Percentiles rank a stretch among this genome's conserved stretches.
These are phyloP conservation scores for Nothobranchius furzeri DNA, from an alignment of 2,113 vertebrate genomes.

Conservation along the genomic window DNA sequence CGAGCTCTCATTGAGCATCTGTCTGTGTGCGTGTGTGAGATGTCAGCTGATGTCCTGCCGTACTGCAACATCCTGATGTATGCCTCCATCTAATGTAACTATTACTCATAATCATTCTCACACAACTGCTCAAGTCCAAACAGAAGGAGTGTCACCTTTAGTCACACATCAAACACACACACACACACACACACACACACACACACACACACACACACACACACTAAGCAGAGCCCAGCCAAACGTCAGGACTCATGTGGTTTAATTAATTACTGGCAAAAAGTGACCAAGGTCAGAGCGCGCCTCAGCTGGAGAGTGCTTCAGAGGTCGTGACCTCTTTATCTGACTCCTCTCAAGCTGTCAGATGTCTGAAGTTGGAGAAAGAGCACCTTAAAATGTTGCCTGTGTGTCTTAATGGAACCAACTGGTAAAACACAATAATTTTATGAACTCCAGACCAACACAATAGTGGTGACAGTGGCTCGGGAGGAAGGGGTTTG, in stretches of 20 bases:
- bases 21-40: constrained; percentile 23
- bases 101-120: constrained; percentile 15
- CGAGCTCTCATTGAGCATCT: constrained; percentile 39
- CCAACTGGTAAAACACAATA: constrained; percentile 8
- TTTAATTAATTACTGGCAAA: constrained; percentile 79
- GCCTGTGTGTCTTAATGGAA: background rate
- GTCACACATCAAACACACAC: background rate
- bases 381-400: constrained; percentile 36
- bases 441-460: too few relatives aligned
- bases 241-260: constrained; percentile 65
- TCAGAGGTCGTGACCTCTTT: constrained; percentile 63
- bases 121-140: background rate
- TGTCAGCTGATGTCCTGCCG: constrained; percentile 51
- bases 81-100: constrained; percentile 63
- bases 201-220: background rate
- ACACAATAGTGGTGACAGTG: background rate
- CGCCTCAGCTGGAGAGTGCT: constrained; percentile 56
- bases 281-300: constrained; percentile 73
- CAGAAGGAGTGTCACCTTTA: background rate
- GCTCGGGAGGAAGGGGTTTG: too few relatives aligned
- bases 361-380: constrained; percentile 53
- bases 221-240: constrained; percentile 9
- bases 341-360: constrained; percentile 49
- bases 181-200: constrained; percentile 21
- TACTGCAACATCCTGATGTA: constrained; percentile 60